Percentiles rank a stretch among this genome's conserved stretches.
These are phyloP conservation scores for Caenorhabditis zanzibari DNA, from an alignment of 2,888 invertebrate species.

Conservation along the genomic window DNA sequence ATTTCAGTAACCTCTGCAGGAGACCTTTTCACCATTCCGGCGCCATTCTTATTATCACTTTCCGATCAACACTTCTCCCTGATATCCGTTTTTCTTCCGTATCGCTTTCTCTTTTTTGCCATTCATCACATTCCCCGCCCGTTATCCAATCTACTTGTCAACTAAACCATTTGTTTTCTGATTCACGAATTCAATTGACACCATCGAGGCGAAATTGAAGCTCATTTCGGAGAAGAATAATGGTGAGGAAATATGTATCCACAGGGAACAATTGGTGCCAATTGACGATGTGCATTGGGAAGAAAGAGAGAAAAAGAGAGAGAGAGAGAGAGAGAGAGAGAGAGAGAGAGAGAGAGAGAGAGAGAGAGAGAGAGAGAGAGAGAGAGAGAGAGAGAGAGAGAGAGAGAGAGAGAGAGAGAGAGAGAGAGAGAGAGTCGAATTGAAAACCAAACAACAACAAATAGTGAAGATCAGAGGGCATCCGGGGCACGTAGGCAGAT, in stretches of 20 bases:
- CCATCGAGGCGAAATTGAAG: slow-evolving; percentile 13
- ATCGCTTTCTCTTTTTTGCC: slow-evolving; percentile 24
- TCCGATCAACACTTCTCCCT: slow-evolving; percentile 15
- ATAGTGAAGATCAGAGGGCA: slow-evolving; percentile 12
- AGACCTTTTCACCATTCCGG: slow-evolving; percentile 38
- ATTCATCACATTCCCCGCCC: neutral
- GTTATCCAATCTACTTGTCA: neutral
- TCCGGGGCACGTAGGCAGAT: slow-evolving; percentile 1
- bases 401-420: too few relatives aligned
- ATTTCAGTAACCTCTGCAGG: neutral
- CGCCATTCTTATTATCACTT: slow-evolving; percentile 46
- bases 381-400: too few relatives aligned
- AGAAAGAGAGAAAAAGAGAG: neutral
- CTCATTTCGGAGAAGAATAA: slow-evolving; percentile 16
- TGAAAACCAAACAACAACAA: slow-evolving; percentile 30
- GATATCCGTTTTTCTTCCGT: slow-evolving; percentile 36
- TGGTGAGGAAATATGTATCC: slow-evolving; percentile 3
- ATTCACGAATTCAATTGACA: slow-evolving; percentile 1
- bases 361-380: too few relatives aligned
- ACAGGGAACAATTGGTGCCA: slow-evolving; percentile 49
- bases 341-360: too few relatives aligned
- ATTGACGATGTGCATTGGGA: slow-evolving; percentile 7
- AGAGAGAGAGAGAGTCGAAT: slow-evolving; percentile 1
- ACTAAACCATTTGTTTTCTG: slow-evolving; percentile 5
- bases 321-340: too few relatives aligned